These are phyloP conservation scores for Meloidogyne hapla DNA, from an alignment of 1,140 invertebrate species.

Conservation along the genomic window DNA sequence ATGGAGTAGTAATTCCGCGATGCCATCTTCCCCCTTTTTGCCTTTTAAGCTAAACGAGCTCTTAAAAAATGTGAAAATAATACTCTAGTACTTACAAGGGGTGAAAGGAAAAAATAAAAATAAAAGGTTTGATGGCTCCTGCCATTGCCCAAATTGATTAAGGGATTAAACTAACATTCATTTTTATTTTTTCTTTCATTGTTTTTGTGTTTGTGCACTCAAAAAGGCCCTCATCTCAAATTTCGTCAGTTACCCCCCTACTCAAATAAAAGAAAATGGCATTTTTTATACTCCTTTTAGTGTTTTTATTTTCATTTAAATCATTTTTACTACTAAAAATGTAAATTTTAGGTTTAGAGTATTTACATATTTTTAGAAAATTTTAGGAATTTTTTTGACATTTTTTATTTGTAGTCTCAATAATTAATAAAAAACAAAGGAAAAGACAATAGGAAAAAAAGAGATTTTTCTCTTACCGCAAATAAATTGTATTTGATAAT, in stretches of 20 bases:
- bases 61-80: conserved; percentile 2
- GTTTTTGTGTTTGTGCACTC: not conserved
- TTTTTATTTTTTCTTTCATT: not conserved
- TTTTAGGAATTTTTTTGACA: not conserved
- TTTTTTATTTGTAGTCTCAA: too few species aligned
- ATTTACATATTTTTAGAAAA: not conserved
- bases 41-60: not conserved
- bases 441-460: too few species aligned
- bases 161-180: not conserved
- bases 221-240: not conserved
- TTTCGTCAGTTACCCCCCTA: not conserved
- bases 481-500: too few species aligned
- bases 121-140: not conserved
- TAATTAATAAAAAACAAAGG: too few species aligned
- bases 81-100: not conserved
- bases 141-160: not conserved
- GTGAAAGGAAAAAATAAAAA: not conserved
- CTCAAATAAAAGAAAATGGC: not conserved
- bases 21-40: not conserved
- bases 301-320: not conserved
- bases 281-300: not conserved
- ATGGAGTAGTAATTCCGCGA: not conserved
- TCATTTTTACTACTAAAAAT: not conserved
- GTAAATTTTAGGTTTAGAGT: conserved; percentile 1
- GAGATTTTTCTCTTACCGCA: too few species aligned